These are phyloP conservation scores for Meloidogyne hapla DNA, from an alignment of 1,140 invertebrate genomes.

Conservation along the genomic window DNA sequence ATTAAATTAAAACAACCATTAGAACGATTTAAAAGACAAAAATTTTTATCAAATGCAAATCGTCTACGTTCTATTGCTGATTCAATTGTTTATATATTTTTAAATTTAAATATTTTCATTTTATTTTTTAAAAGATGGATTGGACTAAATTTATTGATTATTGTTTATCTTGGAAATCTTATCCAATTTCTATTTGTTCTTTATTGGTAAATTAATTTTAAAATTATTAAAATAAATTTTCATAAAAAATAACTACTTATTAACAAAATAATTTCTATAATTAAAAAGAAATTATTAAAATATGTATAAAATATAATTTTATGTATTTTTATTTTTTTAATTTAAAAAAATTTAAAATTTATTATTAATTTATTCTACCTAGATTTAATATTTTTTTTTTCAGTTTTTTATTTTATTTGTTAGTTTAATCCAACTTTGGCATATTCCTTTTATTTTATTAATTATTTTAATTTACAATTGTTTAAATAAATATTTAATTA, in stretches of 20 bases:
- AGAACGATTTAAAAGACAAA: conserved; percentile 83
- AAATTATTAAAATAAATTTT: not conserved
- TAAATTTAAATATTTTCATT: not conserved
- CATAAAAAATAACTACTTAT: too few relatives aligned
- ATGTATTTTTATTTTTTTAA: too few relatives aligned
- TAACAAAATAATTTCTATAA: too few relatives aligned
- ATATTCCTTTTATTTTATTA: conserved; percentile 53
- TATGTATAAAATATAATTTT: too few relatives aligned
- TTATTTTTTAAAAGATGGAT: conserved; percentile 70
- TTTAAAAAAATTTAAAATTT: too few relatives aligned
- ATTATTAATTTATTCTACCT: too few relatives aligned
- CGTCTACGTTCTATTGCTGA: conserved; percentile 70
- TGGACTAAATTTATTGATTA: conserved; percentile 88
- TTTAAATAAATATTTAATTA: conserved; percentile 31
- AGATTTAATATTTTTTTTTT: conserved; percentile 27
- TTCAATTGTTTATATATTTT: not conserved
- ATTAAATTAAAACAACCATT: conserved; percentile 90
- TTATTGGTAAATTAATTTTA: conserved; percentile 70
- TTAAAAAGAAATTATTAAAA: too few relatives aligned
- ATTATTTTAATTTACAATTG: conserved; percentile 46
- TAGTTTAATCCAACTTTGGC: conserved; percentile 56
- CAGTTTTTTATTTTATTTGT: conserved; percentile 50
- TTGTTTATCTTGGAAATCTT: conserved; percentile 95
- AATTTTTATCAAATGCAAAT: conserved; percentile 66
- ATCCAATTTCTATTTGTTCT: conserved; percentile 80